Conservation (phyloP, 2,888 invertebrate genomes). For the Hecatera dysodea region DNA sequence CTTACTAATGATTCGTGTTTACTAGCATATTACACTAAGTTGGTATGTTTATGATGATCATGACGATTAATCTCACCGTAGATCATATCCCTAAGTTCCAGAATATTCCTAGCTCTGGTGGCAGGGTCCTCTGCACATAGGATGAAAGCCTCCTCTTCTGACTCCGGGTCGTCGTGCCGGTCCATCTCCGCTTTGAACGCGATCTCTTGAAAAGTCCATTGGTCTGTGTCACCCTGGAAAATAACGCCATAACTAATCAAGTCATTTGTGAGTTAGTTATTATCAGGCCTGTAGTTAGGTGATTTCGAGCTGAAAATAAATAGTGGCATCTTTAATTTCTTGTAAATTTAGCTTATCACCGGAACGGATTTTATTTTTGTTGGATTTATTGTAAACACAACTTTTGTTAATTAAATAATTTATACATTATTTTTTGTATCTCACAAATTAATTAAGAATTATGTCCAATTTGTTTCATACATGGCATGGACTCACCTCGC, state of each 20-base stretch:
- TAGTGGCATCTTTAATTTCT: no score
- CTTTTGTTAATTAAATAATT: no score
- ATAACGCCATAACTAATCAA: neutral
- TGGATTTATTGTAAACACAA: no score
- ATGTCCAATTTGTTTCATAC: no score
- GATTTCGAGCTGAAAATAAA: no score
- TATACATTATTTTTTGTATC: no score
- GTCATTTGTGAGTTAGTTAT: neutral
- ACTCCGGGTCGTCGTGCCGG: conserved; percentile 81
- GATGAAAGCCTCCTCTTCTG: conserved; percentile 79
- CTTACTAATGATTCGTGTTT: neutral
- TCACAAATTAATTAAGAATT: no score
- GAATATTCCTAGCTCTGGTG: conserved; percentile 72
- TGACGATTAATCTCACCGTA: conserved; percentile 77
- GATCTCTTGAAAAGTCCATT: conserved; percentile 82
- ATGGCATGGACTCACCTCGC: no score
- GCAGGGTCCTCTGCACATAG: conserved; percentile 80
- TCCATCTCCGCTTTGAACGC: conserved; percentile 84
- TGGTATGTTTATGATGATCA: neutral
- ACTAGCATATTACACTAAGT: neutral
- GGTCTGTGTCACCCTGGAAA: conserved; percentile 68
- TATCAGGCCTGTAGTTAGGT: no score
- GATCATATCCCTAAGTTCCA: conserved; percentile 81
- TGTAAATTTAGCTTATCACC: no score
- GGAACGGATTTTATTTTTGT: no score